A percentile compares a stretch with the other conserved stretches of the same genome.
Evolutionary conservation across 92 coral and sea anemone species (phyloP).

Genomic region (Epizoanthus stellaris): DNA sequence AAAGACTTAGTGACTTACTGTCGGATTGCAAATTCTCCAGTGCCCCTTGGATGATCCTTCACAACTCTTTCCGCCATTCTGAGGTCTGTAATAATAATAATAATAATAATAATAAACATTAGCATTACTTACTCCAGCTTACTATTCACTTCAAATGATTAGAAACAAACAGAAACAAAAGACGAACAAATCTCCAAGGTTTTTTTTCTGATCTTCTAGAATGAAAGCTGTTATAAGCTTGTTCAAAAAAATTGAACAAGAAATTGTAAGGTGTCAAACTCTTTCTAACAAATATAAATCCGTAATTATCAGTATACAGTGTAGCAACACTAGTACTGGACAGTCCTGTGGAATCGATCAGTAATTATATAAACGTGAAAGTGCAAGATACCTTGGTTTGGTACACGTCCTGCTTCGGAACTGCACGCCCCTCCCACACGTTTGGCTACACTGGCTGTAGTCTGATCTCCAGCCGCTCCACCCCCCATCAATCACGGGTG

Average conservation of each 20-base stretch:
- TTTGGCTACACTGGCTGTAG: constrained; percentile 65
- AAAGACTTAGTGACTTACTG: constrained; percentile 49
- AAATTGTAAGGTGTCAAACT: too few relatives aligned
- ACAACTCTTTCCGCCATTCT: constrained; percentile 83
- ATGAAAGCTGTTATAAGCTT: too few relatives aligned
- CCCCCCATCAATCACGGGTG: constrained; percentile 70
- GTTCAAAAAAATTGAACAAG: too few relatives aligned
- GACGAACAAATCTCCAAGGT: too few relatives aligned
- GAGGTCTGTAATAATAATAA: constrained; percentile 45
- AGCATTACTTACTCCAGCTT: too few relatives aligned
- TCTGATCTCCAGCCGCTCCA: constrained; percentile 82
- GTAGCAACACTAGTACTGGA: neutral
- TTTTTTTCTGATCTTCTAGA: too few relatives aligned
- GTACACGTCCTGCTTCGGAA: constrained; percentile 68
- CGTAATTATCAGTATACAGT: too few relatives aligned
- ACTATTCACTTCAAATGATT: too few relatives aligned
- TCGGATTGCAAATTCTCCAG: constrained; percentile 82
- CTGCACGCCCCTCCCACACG: constrained; percentile 88
- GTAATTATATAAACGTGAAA: neutral
- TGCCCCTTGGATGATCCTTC: constrained; percentile 74
- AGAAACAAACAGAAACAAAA: too few relatives aligned
- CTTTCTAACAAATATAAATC: too few relatives aligned
- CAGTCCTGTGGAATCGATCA: neutral
- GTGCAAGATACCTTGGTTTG: constrained; percentile 71
- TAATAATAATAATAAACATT: too few relatives aligned